Percentiles rank a stretch among this genome's conserved stretches.
phyloP scores from a whole-genome alignment of 2,113 vertebrate species.

The Ciconia boyciana region DNA sequence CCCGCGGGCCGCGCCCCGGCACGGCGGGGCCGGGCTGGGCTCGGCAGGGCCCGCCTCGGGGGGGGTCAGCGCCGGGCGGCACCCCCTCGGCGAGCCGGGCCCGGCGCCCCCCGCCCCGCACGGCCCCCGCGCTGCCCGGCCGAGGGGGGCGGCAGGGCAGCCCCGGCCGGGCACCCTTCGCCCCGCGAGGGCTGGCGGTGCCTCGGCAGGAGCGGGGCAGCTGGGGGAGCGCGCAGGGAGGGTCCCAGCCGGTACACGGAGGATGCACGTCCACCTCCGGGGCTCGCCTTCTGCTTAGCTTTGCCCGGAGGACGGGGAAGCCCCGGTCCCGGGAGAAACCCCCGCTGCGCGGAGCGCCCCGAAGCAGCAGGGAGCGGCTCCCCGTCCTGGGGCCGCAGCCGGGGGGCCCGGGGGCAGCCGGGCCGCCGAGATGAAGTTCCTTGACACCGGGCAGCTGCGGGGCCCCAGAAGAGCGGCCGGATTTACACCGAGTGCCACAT shows the following conservation, averaged over 20 bases:
- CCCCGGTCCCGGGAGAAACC: not conserved
- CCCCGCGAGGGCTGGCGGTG: not conserved
- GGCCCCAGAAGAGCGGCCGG: not conserved
- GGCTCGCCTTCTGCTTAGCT: not conserved
- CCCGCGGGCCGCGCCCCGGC: not conserved
- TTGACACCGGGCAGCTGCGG: not conserved
- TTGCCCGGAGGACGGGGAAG: not conserved
- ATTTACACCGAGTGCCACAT: slow-evolving; percentile 8
- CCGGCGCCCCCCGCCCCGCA: not conserved
- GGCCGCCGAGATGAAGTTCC: not conserved
- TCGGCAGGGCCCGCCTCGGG: not conserved
- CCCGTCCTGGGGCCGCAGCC: not conserved
- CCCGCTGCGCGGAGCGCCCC: not conserved
- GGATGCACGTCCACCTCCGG: not conserved
- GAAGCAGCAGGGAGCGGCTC: not conserved
- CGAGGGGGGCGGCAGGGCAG: not conserved
- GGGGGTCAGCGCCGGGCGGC: not conserved
- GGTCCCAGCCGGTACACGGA: not conserved
- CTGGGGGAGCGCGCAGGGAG: not conserved
- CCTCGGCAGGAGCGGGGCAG: not conserved
- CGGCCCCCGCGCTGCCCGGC: not conserved
- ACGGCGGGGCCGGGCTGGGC: accelerated
- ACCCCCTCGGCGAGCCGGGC: no score
- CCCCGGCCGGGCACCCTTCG: no score
- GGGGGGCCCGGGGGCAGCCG: not conserved